A percentile compares a stretch with the other conserved stretches of the same genome.
phyloP scores from a whole-genome alignment of 53 echinoderm and acorn worm genomes.

The Paracentrotus lividus region DNA sequence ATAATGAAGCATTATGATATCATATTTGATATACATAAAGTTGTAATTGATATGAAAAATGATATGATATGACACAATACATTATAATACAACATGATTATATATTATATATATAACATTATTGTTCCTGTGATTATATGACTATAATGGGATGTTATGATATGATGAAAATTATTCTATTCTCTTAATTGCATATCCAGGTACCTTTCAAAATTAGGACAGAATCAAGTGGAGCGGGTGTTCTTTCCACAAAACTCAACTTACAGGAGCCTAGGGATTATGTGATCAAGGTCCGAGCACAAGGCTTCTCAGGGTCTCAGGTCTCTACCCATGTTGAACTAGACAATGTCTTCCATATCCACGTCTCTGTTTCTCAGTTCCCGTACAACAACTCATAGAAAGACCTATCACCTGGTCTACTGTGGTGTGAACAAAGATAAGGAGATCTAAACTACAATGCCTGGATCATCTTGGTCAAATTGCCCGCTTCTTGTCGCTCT shows the following conservation, averaged over 20 bases:
- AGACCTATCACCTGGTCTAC: neutral
- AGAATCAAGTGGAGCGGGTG: conserved; percentile 72
- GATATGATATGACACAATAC: no score
- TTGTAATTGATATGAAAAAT: no score
- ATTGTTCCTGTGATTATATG: no score
- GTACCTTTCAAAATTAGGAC: conserved; percentile 88
- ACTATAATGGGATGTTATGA: no score
- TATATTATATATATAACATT: no score
- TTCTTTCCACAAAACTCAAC: conserved; percentile 73
- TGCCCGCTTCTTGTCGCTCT: neutral
- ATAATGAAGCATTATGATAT: no score
- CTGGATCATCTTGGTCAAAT: neutral
- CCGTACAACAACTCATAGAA: conserved; percentile 31
- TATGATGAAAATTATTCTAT: no score
- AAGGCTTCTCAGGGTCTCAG: conserved; percentile 65
- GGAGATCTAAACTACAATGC: neutral
- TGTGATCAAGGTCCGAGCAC: conserved; percentile 81
- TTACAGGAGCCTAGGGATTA: conserved; percentile 80
- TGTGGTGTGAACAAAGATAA: neutral
- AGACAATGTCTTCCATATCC: conserved; percentile 59
- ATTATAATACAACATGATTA: no score
- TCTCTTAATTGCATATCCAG: neutral
- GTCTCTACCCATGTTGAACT: conserved; percentile 35
- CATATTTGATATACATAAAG: no score
- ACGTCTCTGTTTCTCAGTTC: conserved; percentile 57